Percentiles rank a stretch among this genome's conserved stretches.
Evolutionary conservation across 2,113 vertebrate genomes (phyloP).

Genomic region (Salvelinus alpinus): DNA sequence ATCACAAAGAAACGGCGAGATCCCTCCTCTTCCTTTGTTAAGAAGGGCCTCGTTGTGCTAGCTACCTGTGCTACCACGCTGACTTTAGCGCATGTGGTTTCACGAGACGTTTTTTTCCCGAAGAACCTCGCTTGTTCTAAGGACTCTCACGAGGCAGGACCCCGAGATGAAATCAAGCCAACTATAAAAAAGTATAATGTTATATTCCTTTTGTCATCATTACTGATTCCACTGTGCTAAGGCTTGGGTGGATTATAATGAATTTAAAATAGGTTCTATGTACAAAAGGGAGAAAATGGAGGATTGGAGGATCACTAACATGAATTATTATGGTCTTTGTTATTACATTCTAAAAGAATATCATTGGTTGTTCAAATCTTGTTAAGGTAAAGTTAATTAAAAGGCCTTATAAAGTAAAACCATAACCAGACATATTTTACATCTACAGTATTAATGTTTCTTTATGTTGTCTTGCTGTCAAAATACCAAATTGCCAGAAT

Average conservation of each 20-base stretch:
- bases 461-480: constrained; percentile 27
- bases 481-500: constrained; percentile 16
- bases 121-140: constrained; percentile 47
- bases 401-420: constrained; percentile 29
- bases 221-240: constrained; percentile 67
- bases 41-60: constrained; percentile 67
- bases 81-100: constrained; percentile 71
- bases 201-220: constrained; percentile 76
- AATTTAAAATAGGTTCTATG: constrained; percentile 73
- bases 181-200: constrained; percentile 68
- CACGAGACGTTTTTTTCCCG: constrained; percentile 40
- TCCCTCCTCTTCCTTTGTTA: constrained; percentile 70
- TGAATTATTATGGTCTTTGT: constrained; percentile 61
- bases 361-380: constrained; percentile 50
- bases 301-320: constrained; percentile 65
- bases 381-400: constrained; percentile 44
- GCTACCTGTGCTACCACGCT: constrained; percentile 61
- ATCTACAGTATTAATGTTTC: constrained; percentile 4
- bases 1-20: constrained; percentile 82
- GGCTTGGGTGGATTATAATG: constrained; percentile 68
- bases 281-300: constrained; percentile 60
- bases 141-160: constrained; percentile 58
- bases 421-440: constrained; percentile 28
- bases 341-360: constrained; percentile 54
- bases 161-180: constrained; percentile 75